Base-by-base conservation (phyloP, 2,113 vertebrate genomes). In the Hippolais icterina region DNA sequence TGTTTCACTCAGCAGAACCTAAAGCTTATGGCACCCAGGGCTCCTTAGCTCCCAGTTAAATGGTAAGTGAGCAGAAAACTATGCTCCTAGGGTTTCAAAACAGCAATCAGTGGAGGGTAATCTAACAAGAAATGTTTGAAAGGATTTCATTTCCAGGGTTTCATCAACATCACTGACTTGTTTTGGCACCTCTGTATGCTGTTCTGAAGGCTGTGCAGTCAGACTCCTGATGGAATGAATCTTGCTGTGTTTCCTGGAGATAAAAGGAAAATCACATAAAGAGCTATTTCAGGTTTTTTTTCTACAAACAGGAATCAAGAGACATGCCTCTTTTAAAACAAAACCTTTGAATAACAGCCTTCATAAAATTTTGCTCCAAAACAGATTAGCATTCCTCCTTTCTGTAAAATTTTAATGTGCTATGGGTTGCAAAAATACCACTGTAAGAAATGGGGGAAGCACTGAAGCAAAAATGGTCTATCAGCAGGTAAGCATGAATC, bases 181-280 rank as follows among this genome's bases (percentile, higher is more conserved):
- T 97, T 98, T 98, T 98, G 98, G 99, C 98, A 99, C 99, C 98
- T 99, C 98, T 94, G 98, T 97, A 89, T 98, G 98, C 92, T 97
- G 97, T 60, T 98, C 98, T 81, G 98, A 97, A 97, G 98, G 98
- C 97, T 99, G 97, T 15, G 98, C 96, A 53, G 98, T 98, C 92
- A 99, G 94, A 95, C 98, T 99, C 85, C 98, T 98, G 97, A 98
- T 98, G 88, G 98, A 98, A 93, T 98, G 98, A 93, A 99, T 98
- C 97, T 99, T 99, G 97, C 99, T 99, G 98, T 99, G 99, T 97
- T 99, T 99, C 98, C 99, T 99, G 93, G 46, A 93, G 93, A 95
- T 92, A 93, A 98, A 97, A 78, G 87, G 79, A 96, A 96, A 95
- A 97, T 66, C 47, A 93, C 44, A 84, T 85, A 90, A 94, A 79